Conservation (phyloP, 2,113 vertebrate genomes). For the Indicator indicator region DNA sequence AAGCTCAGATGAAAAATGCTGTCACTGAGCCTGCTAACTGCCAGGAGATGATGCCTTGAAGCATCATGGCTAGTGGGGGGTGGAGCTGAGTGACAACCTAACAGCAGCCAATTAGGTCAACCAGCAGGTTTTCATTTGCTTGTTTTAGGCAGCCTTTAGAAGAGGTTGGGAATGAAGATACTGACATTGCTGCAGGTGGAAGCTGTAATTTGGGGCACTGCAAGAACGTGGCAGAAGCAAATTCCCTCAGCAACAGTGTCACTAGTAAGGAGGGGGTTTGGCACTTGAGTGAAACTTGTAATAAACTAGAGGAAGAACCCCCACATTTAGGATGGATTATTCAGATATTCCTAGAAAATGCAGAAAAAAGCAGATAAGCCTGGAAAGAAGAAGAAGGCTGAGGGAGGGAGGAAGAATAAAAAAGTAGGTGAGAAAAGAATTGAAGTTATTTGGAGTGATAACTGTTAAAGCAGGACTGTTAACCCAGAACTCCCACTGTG, state of each 20-base stretch:
- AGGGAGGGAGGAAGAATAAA: not conserved
- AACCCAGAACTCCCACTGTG: not conserved
- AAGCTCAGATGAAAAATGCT: not conserved
- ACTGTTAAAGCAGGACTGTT: not conserved
- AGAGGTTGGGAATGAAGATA: not conserved
- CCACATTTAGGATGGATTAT: not conserved
- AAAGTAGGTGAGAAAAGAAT: not conserved
- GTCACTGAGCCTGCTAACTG: constrained; percentile 7
- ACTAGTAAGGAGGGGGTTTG: not conserved
- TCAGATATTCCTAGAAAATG: not conserved
- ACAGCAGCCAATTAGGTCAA: constrained; percentile 18
- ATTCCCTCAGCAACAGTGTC: not conserved
- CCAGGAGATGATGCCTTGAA: not conserved
- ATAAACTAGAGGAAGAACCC: not conserved
- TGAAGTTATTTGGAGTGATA: not conserved
- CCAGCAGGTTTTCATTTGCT: not conserved
- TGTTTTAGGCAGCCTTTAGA: not conserved
- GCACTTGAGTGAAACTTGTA: not conserved
- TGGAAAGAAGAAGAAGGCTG: not conserved
- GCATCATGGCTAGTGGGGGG: not conserved
- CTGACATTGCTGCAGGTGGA: not conserved
- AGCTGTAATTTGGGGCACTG: not conserved
- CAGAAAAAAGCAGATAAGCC: not conserved
- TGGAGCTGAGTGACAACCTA: not conserved
- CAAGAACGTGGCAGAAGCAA: not conserved